A percentile compares a stretch with the other conserved stretches of the same genome.
Evolutionary conservation across 2,113 vertebrate genomes (phyloP).

Genomic region (Crotalus helleri): DNA sequence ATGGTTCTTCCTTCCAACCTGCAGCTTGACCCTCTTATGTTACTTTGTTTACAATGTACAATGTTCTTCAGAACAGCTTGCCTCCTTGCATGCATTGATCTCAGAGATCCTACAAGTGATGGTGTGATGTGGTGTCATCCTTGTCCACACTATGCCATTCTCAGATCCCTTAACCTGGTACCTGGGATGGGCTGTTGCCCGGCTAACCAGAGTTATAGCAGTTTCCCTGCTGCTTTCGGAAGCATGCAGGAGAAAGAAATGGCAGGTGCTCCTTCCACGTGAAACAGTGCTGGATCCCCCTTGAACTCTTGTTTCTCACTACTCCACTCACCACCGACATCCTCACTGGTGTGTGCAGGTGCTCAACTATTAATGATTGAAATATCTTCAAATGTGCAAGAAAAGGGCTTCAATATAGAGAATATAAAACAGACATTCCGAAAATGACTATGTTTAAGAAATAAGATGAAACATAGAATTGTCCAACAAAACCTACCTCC

Average conservation of each 20-base stretch:
- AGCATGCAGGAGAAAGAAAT: background rate
- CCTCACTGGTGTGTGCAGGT: background rate
- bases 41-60: background rate
- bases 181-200: background rate
- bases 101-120: background rate
- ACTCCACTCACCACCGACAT: background rate
- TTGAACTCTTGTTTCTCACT: background rate
- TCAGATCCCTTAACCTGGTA: background rate
- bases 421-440: background rate
- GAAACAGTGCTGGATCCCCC: background rate
- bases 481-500: background rate
- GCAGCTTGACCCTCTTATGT: background rate
- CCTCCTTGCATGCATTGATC: background rate
- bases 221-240: background rate
- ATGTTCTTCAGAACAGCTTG: background rate
- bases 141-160: background rate
- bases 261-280: background rate
- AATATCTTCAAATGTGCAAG: background rate
- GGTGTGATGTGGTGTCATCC: background rate
- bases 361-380: background rate
- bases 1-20: background rate
- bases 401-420: background rate
- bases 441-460: background rate
- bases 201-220: background rate
- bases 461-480: background rate